Base-by-base conservation (phyloP, 2,888 invertebrate species). In the Melinaea marsaeus region DNA sequence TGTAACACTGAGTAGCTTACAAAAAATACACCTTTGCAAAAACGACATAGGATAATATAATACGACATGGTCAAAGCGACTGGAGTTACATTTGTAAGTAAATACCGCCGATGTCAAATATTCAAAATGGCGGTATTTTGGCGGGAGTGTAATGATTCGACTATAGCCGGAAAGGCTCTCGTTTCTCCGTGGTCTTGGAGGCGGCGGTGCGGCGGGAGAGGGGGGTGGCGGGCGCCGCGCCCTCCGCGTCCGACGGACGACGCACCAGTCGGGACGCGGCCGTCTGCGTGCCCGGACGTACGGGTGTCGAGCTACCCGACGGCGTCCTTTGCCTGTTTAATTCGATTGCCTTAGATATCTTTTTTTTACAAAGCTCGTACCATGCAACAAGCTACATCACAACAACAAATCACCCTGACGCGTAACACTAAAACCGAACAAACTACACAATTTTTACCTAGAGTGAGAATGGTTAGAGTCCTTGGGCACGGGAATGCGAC, bases 151-250 rank as follows among this genome's bases (percentile, higher is more conserved):
- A 61, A 22, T 68, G 22, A 35, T 71, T 72, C 84, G 81, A 88
- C 90, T 94, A 95, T 71, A 95, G 92, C 88, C 95, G 93, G 92
- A 95, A 95, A 74, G 95, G 95, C 90, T 94, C 95, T 78, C 94
- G 93, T 84, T 91, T 89, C 69, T 92, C 91, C 71, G 84, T 90
- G 55, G 91, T 91, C 75, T 80, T 79, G 66, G 89, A 81, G n/a
- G 88, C 77, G 65, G 91, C 85, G 51, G 81, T 83, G 68, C 90
- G 87, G 70, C 90, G 84, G 37, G 88, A 75, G 63, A 80, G 78
- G 33, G 88, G 85, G 51, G 90, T 85, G 54, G 84, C 74, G 7
- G 90, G 92, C 4, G 93, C 91, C 13, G 92, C 92, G 42, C 92
- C 91, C 71, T 95, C 95, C 4, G 94, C 94, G 67, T 94, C 94